Base-by-base conservation (phyloP, 2,888 invertebrate species). In the Thecocarcelia acutangulata region DNA sequence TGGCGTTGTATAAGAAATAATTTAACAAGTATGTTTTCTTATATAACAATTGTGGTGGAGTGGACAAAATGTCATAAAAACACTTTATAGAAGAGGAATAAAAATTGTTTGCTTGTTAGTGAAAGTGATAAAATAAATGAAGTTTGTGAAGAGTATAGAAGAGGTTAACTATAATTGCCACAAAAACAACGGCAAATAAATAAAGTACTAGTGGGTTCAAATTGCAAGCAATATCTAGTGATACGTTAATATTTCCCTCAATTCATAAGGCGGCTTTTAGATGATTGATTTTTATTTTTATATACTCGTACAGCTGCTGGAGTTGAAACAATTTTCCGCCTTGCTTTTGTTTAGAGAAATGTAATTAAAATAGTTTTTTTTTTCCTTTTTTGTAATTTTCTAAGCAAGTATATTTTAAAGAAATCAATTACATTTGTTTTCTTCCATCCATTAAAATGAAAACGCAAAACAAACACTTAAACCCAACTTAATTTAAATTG, bases 401-500 rank as follows among this genome's bases (percentile, higher is more conserved):
- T n/a, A n/a, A n/a, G n/a, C n/a, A n/a, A 46, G 2, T 42, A 1
- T 42, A 12, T 42, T 42, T 46, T 1, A 8, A 46, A 58, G 9
- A 17, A 68, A 44, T 33, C 28, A 42, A 54, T 15, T 52, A 33
- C 28, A 44, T 6, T 54, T 21, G 12, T 72, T 42, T 15, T 21
- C 40, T n/a, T n/a, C n/a, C 59, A 61, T 24, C 46, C 33, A 19
- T 11, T 66, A 6, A 24, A 44, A 44, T 46, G 3, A 9, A 54
- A 74, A 8, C 0, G 6, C 17, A 19, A 19, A 42, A 33, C 33
- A 17, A 33, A n/a, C 15, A 59, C 44, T 76, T 52, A 61, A 68
- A 68, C 44, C 52, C 15, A 76, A 76, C 52, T 76, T 76, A 52
- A 68, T 68, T 68, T 68, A 44, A 76, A 75, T 75, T 50, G 21